Evolutionary conservation across 2,797 vertebrate species (phyloP), one percentile per base, ranked within the genome.

Genomic region (Loris lydekkerianus): DNA sequence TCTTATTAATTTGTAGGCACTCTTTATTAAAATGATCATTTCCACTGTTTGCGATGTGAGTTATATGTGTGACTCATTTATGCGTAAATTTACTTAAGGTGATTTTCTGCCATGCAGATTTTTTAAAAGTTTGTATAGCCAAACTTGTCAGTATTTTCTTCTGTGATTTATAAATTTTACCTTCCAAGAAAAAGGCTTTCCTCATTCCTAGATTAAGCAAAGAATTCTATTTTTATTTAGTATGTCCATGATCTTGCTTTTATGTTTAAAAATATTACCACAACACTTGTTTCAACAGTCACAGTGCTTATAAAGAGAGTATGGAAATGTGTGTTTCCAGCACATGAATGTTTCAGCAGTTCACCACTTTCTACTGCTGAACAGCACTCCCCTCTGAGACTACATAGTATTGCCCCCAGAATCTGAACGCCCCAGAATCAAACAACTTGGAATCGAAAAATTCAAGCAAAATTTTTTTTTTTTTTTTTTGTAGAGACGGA

Each of bases 121-220:
- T 69, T 85, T 92, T 1, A 58, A 20, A 93, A 76, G 53, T 58
- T 73, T 53, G 84, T 25, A 31, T 5, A 60, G 11, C 49, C 13
- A 77, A 76, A 46, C 7, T 65, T 75, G 23, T 53, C 78, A 46
- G 46, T 85, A 56, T 60, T 77, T 85, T 86, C n/a, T 80, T 73
- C 88, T 3, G 87, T 49, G 49, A 13, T 86, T 92, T 93, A 43
- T 40, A 58, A n/a, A 80, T 75, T 61, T 76, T 63, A 83, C 31
- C 23, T 92, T 61, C 70, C 58, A 85, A 89, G 63, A 93, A n/a
- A 43, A 92, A 92, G 69, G 23, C 9, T 89, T 95, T 91, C 23
- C 46, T 90, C 20, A 40, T 37, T 81, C 13, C 37, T 37, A 77
- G 53, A 69, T 37, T 70, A 93, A 88, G 49, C 73, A 75, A 76